phyloP scores from a whole-genome alignment of 2,797 vertebrate genomes.

The Tokudaia muenninki region DNA sequence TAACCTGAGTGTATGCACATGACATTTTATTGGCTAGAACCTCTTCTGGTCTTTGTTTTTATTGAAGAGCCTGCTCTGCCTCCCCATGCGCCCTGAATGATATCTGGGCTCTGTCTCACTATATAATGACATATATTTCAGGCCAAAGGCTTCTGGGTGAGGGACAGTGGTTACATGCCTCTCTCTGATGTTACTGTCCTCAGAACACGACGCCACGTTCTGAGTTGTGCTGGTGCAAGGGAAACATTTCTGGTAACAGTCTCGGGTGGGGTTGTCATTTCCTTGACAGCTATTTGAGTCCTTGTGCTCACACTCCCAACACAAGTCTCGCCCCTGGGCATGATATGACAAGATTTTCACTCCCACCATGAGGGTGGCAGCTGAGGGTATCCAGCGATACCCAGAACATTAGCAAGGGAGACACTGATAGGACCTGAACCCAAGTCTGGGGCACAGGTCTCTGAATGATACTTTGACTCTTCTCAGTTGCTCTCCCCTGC shows the following conservation, averaged over 20 bases:
- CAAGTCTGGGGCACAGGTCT: not conserved
- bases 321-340: not conserved
- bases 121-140: not conserved
- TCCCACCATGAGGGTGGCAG: not conserved
- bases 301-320: not conserved
- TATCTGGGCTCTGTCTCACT: not conserved
- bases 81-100: not conserved
- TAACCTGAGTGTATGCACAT: not conserved
- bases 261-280: slow-evolving; percentile 7
- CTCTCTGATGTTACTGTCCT: not conserved
- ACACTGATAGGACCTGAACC: not conserved
- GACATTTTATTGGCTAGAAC: not conserved
- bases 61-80: not conserved
- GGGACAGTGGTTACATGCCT: not conserved
- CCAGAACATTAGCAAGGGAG: not conserved
- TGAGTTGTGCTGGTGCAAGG: not conserved
- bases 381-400: not conserved
- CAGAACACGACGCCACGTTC: not conserved
- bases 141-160: too few species aligned
- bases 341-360: slow-evolving; percentile 21
- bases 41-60: slow-evolving; percentile 28
- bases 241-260: slow-evolving; percentile 36
- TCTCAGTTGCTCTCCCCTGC: not conserved
- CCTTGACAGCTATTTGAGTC: not conserved
- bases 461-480: not conserved